Conservation (phyloP, 2,888 invertebrate species). For the Geophilus truncorum region DNA sequence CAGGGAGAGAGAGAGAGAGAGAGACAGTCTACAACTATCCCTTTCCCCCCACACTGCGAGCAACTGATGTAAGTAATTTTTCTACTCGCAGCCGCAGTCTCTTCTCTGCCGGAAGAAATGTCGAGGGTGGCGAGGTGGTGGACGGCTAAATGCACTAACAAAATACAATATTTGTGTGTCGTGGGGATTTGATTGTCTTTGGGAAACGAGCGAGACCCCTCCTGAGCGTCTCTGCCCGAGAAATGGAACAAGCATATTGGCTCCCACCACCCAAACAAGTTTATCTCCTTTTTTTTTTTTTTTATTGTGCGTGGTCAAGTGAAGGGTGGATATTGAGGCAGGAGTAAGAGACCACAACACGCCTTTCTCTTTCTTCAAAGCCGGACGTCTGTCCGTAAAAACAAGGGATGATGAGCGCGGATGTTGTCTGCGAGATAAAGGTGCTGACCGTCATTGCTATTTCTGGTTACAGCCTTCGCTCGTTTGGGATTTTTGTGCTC, state of each 20-base stretch:
- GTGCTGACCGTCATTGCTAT: neutral
- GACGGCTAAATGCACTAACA: conserved; percentile 6
- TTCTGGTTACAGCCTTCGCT: neutral
- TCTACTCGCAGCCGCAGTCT: neutral
- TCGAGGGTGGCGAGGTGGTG: neutral
- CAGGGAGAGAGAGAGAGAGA: neutral
- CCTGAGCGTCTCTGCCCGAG: neutral
- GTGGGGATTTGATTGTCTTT: conserved; percentile 2
- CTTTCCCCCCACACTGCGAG: too few species aligned
- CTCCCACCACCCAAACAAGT: conserved; percentile 10
- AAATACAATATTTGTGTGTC: conserved; percentile 18
- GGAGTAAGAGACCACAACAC: neutral
- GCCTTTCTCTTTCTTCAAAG: neutral
- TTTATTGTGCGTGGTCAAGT: conserved; percentile 1
- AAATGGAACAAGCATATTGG: conserved; percentile 6
- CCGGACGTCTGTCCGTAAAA: conserved; percentile 9
- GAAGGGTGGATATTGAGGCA: neutral
- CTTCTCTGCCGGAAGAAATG: neutral
- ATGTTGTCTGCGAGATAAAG: neutral
- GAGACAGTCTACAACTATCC: neutral
- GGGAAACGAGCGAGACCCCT: neutral
- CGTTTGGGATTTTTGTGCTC: neutral
- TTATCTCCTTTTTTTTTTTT: neutral
- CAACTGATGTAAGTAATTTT: conserved; percentile 6
- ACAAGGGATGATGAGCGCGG: neutral